Evolutionary conservation across 2,888 invertebrate species (phyloP).

Genomic region (Biston betularia): DNA sequence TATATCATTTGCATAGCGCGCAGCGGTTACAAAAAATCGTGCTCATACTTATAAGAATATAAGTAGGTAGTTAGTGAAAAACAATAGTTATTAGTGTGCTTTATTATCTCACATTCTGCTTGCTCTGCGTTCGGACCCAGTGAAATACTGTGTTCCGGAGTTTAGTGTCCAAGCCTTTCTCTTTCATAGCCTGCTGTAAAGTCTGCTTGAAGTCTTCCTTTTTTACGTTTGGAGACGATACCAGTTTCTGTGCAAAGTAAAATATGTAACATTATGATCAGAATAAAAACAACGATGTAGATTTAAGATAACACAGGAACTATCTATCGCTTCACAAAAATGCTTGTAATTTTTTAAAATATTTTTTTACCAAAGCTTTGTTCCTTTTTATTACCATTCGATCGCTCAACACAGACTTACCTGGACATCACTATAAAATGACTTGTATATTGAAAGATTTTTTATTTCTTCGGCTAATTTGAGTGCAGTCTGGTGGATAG

Average conservation of each 20-base stretch:
- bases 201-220: conserved; percentile 92
- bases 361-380: neutral
- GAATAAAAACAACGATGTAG: neutral
- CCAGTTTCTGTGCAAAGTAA: conserved; percentile 87
- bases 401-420: conserved; percentile 69
- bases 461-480: conserved; percentile 93
- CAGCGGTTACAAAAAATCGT: neutral
- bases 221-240: conserved; percentile 91
- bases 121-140: conserved; percentile 88
- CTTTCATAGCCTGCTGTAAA: conserved; percentile 91
- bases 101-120: conserved; percentile 69
- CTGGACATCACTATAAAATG: conserved; percentile 92
- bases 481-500: conserved; percentile 90
- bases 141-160: conserved; percentile 94
- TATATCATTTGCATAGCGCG: neutral
- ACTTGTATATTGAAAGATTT: conserved; percentile 90
- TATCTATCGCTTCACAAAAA: no score
- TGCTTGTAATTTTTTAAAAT: no score
- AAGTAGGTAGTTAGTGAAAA: neutral
- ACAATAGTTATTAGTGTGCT: neutral
- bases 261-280: neutral
- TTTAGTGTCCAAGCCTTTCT: conserved; percentile 92
- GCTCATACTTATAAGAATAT: neutral
- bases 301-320: neutral
- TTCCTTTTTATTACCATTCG: conserved; percentile 27